Base-by-base conservation (phyloP, 2,888 invertebrate species). In the Idaea aversata region DNA sequence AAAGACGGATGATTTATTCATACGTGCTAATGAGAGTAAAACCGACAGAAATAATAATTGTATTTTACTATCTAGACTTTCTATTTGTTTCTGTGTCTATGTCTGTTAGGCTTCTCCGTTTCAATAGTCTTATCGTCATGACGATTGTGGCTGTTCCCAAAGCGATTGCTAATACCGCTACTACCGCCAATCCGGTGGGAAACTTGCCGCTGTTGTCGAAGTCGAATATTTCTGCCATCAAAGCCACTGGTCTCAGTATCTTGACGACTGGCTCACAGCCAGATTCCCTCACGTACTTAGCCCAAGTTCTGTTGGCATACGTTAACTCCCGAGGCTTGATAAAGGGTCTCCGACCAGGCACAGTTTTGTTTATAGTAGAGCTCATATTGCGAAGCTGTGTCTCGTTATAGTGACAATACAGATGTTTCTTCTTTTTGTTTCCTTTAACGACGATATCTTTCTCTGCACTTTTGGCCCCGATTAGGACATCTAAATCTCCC, bases 241-340 rank as follows among this genome's bases (percentile, higher is more conserved):
- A 77, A 3, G 93, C 92, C 1, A 93, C 84, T 0, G 93, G 93
- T 61, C 87, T 82, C 38, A 93, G 74, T 65, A 93, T 93, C 72
- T 93, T 93, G 5, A 93, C 93, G 3, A 93, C 91, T 0, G 93
- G 93, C 62, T 89, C 94, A 76, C 95, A 95, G 34, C 94, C 94
- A 0, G 95, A 95, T 78, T 95, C 95, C 65, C 95, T 90, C 5
- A 95, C 94, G 75, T 95, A 96, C 79, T 96, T 95, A 1, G 95
- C 95, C 96, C 96, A 96, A 0, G 96, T 96, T 72, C 95, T 93
- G 72, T 94, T 94, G 0, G 95, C 93, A 67, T 88, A 90, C 0
- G 94, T 93, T 35, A 94, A 77, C 71, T 94, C 94, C 71, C 94
- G 93, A 0, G 93, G 94, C 71, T 95, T 94, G 16, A 93, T 88